Evolutionary conservation across 2,888 invertebrate species (phyloP), one percentile per base, ranked within the genome.

Genomic region (Trilocha varians): DNA sequence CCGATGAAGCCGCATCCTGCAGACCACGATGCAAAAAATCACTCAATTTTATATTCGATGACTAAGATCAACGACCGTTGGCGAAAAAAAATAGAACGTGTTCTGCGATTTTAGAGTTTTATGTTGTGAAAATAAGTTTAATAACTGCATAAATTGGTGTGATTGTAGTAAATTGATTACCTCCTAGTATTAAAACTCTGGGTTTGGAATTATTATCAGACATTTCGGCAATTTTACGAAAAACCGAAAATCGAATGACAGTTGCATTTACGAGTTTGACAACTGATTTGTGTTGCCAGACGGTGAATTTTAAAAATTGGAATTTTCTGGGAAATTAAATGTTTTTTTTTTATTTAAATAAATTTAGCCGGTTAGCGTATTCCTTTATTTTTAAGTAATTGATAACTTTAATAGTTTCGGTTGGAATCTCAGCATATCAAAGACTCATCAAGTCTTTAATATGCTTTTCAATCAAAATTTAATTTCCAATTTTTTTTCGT

Each of bases 1-100:
- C 97, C 97, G 70, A 97, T 93, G 80, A 97, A 97, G 61, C 97
- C 97, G 82, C 96, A 96, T 77, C 97, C 97, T 97, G 82, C 53
- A 73, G 64, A 62, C 52, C 53, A 65, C 54, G 58, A 59, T 52
- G 61, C 49, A 52, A 55, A 59, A 46, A 62, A 49, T 39, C 43
- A 13, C 36, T 40, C 18, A 25, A 32, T 48, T 47, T 52, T 53
- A 55, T 56, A 62, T 50, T 52, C 52, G 74, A 79, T 84, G 84
- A 84, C 83, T 84, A 83, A 84, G 62, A 74, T 57, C 40, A 44
- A 49, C 59, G 70, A 78, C 82, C 78, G 82, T 79, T 83, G 77
- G 48, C 58, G 47, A 62, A 63, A 61, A 65, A 65, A 63, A 62
- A 62, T 52, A 51, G 17, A 16, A 39, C 34, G 35, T 32, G 25